Conservation (phyloP, 1,140 invertebrate genomes). For the Drosophila nikananu region DNA sequence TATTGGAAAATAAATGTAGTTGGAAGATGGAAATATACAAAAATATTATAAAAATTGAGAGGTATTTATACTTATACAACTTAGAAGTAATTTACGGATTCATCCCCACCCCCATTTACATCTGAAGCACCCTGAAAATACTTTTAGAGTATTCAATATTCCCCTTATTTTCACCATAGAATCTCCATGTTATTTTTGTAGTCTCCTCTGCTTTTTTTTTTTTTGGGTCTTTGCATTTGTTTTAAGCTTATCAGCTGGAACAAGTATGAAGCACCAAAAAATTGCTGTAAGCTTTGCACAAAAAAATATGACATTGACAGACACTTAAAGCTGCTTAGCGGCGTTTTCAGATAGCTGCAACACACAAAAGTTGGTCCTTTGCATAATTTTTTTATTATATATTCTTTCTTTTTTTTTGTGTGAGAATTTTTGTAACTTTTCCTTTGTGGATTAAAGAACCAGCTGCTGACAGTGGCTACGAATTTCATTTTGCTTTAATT, state of each 20-base stretch:
- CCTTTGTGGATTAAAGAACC: conserved; percentile 54
- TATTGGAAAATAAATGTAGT: no score
- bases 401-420: background rate
- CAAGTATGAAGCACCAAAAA: conserved; percentile 60
- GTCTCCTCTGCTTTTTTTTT: conserved; percentile 30
- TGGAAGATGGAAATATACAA: no score
- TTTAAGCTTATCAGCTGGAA: conserved; percentile 69
- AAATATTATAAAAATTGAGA: background rate
- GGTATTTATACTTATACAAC: no score
- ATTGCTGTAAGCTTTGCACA: conserved; percentile 70
- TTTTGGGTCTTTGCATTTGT: conserved; percentile 59
- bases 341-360: conserved; percentile 46
- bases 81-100: no score
- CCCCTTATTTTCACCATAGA: background rate
- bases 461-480: conserved; percentile 52
- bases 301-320: conserved; percentile 81
- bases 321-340: conserved; percentile 81
- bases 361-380: conserved; percentile 64
- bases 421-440: conserved; percentile 42
- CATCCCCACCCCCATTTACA: no score
- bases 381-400: conserved; percentile 24
- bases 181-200: conserved; percentile 21
- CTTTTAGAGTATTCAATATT: conserved; percentile 8
- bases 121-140: background rate
- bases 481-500: conserved; percentile 65